These are phyloP conservation scores for Diachrysia chrysitis DNA, from an alignment of 2,888 invertebrate genomes.

Conservation along the genomic window DNA sequence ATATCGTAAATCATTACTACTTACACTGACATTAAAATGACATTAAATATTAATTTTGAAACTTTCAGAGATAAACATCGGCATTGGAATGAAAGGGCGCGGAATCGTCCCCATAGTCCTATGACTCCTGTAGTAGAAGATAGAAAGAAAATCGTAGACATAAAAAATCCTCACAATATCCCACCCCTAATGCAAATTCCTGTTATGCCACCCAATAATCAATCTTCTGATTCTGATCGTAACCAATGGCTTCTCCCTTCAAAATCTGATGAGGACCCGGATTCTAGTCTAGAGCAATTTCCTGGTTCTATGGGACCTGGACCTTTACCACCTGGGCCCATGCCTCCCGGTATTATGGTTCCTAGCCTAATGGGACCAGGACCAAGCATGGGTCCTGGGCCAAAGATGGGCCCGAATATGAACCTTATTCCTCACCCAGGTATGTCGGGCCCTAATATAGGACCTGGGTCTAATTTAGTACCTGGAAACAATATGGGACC, in stretches of 20 bases:
- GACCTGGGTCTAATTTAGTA: slow-evolving; percentile 38
- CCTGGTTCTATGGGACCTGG: slow-evolving; percentile 59
- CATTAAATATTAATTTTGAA: no score
- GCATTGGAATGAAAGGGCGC: slow-evolving; percentile 78
- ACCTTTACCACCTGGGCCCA: slow-evolving; percentile 55
- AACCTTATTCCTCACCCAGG: slow-evolving; percentile 45
- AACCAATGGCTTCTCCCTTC: slow-evolving; percentile 73
- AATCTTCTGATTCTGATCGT: slow-evolving; percentile 67
- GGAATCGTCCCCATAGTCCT: slow-evolving; percentile 74
- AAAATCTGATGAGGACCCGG: slow-evolving; percentile 68
- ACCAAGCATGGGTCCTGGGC: slow-evolving; percentile 46
- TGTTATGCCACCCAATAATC: slow-evolving; percentile 73
- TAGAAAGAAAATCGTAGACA: slow-evolving; percentile 68
- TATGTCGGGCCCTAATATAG: slow-evolving; percentile 48
- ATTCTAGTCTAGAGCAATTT: slow-evolving; percentile 61
- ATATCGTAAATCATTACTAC: no score
- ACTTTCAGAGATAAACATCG: slow-evolving; percentile 75
- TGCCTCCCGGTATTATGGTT: slow-evolving; percentile 32
- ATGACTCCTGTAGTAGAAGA: slow-evolving; percentile 74
- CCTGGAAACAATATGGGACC: slow-evolving; percentile 56
- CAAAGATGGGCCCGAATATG: slow-evolving; percentile 46
- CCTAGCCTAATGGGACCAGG: slow-evolving; percentile 55
- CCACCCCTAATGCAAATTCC: slow-evolving; percentile 81
- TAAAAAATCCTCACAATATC: slow-evolving; percentile 65
- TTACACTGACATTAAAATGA: no score